Evolutionary conservation across 2,113 vertebrate species (phyloP).

Genomic region (Pyrgilauda ruficollis): DNA sequence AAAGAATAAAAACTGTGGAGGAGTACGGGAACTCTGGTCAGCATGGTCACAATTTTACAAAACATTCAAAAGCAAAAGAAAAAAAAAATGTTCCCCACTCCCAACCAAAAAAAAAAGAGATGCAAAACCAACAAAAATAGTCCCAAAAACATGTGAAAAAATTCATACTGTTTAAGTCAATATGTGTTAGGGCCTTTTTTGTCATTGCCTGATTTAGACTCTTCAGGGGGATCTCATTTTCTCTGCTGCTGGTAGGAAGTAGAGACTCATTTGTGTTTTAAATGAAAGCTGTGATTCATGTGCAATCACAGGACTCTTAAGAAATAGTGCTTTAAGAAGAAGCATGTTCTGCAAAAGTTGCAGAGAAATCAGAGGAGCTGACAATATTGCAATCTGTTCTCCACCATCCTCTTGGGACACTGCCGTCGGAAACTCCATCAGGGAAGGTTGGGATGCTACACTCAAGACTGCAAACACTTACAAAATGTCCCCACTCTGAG

Average conservation of each 20-base stretch:
- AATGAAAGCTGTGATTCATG: constrained; percentile 55
- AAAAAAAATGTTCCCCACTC: background rate
- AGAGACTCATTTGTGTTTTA: constrained; percentile 59
- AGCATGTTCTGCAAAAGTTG: background rate
- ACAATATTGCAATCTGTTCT: constrained; percentile 38
- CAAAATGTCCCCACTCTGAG: background rate
- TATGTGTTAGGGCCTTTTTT: constrained; percentile 4
- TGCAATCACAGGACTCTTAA: constrained; percentile 29
- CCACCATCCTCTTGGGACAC: background rate
- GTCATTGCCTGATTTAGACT: constrained; percentile 30
- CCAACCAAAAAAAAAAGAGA: background rate
- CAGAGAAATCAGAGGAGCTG: constrained; percentile 26
- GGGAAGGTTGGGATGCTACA: background rate
- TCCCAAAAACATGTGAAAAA: background rate
- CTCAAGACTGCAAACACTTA: background rate
- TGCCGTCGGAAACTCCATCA: background rate
- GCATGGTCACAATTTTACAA: background rate
- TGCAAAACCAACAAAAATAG: background rate
- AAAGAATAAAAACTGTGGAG: background rate
- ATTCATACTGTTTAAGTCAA: background rate
- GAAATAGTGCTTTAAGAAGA: constrained; percentile 20
- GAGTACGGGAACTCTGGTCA: background rate
- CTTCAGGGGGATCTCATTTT: constrained; percentile 34
- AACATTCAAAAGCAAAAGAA: background rate
- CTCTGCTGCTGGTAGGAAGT: constrained; percentile 26